phyloP scores from a whole-genome alignment of 2,113 vertebrate species.

The Leptosomus discolor region DNA sequence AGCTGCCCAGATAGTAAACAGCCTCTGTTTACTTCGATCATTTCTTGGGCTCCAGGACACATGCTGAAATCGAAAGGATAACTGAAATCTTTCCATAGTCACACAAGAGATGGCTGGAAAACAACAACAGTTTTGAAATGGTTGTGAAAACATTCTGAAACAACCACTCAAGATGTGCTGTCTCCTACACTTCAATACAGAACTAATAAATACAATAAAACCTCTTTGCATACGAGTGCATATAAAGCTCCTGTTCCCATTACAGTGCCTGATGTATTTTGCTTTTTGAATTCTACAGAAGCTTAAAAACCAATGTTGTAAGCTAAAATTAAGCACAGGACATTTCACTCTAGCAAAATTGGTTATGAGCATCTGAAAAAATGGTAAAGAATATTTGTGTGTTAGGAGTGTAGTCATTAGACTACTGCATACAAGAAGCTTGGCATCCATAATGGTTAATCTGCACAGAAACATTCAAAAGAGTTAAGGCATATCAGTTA shows the following conservation, averaged over 20 bases:
- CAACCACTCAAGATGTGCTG: background rate
- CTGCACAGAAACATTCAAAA: background rate
- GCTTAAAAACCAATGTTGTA: background rate
- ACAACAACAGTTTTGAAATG: too few relatives aligned
- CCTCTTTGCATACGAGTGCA: background rate
- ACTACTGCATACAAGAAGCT: background rate
- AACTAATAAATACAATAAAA: background rate
- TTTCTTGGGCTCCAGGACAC: background rate
- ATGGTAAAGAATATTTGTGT: accelerated
- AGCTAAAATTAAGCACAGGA: background rate
- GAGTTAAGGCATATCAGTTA: background rate
- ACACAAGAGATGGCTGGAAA: background rate
- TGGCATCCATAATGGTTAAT: background rate
- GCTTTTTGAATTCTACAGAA: background rate
- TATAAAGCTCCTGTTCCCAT: background rate
- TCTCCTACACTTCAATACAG: background rate
- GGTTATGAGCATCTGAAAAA: background rate
- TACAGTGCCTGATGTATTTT: background rate
- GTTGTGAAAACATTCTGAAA: too few relatives aligned
- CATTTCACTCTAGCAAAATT: background rate
- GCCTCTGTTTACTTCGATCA: background rate
- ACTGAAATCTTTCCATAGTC: background rate
- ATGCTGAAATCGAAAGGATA: background rate
- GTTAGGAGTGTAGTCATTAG: background rate
- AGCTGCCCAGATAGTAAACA: background rate